Conservation (phyloP, 2,113 vertebrate genomes). For the Piaya cayana region DNA sequence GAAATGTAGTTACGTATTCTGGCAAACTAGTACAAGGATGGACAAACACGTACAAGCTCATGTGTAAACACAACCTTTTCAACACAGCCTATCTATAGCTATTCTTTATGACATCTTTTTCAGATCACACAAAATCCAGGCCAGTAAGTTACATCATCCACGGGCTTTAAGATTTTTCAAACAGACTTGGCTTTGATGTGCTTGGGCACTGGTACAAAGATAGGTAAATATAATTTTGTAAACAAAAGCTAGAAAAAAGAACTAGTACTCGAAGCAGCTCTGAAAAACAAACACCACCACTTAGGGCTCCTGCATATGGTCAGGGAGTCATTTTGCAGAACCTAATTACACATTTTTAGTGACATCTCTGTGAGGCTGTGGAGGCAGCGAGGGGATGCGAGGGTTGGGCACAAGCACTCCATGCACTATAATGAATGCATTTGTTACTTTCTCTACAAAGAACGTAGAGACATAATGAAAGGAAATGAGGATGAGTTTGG, state of each 20-base stretch:
- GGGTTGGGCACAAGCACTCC: accelerated
- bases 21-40: neutral
- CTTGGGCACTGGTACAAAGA: neutral
- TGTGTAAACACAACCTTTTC: neutral
- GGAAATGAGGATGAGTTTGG: slow-evolving; percentile 10
- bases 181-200: neutral
- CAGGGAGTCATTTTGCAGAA: slow-evolving; percentile 14
- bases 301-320: neutral
- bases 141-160: neutral
- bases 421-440: neutral
- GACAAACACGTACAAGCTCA: neutral
- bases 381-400: neutral
- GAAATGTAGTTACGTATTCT: neutral
- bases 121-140: neutral
- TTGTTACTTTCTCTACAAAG: neutral
- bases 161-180: neutral
- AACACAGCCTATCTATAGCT: neutral
- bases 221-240: neutral
- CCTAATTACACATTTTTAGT: neutral
- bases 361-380: neutral
- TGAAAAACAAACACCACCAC: neutral
- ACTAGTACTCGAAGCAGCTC: neutral
- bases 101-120: neutral
- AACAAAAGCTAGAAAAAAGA: slow-evolving; percentile 24
- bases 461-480: neutral